phyloP scores from a whole-genome alignment of 2,113 vertebrate species.

The Grantiella picta region DNA sequence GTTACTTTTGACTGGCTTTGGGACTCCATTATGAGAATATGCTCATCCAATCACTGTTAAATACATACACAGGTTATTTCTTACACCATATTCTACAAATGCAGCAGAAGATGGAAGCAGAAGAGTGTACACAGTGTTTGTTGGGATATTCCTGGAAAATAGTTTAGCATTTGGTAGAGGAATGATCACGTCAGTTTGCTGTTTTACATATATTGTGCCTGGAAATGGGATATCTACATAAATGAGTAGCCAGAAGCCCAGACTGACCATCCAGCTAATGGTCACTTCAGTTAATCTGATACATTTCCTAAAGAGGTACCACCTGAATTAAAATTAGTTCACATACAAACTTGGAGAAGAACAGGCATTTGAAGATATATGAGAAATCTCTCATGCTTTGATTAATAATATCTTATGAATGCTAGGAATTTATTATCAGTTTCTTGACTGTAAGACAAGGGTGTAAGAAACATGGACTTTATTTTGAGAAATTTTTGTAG shows the following conservation, averaged over 20 bases:
- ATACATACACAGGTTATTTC: not conserved
- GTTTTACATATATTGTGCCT: not conserved
- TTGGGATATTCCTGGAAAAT: not conserved
- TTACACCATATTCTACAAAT: not conserved
- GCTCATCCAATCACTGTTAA: not conserved
- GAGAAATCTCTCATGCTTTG: not conserved
- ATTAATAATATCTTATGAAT: not conserved
- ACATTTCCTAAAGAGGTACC: not conserved
- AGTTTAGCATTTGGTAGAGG: not conserved
- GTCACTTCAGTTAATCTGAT: not conserved
- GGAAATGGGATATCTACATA: not conserved
- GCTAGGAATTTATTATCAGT: not conserved
- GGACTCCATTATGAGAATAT: not conserved
- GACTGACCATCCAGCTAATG: not conserved
- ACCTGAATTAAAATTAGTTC: not conserved
- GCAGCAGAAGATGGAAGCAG: not conserved
- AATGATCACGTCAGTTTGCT: not conserved
- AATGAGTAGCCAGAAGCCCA: not conserved
- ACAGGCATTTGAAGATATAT: not conserved
- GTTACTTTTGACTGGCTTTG: not conserved
- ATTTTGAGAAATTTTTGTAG: not conserved
- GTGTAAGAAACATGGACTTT: not conserved
- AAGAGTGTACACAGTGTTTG: not conserved
- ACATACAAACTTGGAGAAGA: not conserved
- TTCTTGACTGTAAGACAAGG: not conserved